A percentile compares a stretch with the other conserved stretches of the same genome.
phyloP scores from a whole-genome alignment of 2,797 vertebrate genomes.

The Triplophysa bombifrons region DNA sequence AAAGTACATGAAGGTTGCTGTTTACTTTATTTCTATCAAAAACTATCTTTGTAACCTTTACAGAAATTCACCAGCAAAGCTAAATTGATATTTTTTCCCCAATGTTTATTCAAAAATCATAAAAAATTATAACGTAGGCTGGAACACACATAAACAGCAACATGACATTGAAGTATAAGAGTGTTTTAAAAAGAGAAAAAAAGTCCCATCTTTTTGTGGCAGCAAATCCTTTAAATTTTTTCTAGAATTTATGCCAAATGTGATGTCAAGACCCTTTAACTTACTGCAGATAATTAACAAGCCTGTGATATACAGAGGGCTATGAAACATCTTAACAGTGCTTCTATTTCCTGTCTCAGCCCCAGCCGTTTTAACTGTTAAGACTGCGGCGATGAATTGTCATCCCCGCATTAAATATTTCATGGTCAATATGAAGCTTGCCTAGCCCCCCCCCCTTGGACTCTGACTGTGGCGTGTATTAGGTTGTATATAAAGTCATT shows the following conservation, averaged over 20 bases:
- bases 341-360: constrained; percentile 57
- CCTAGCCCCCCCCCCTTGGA: constrained; percentile 66
- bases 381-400: constrained; percentile 68
- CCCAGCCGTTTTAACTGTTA: constrained; percentile 27
- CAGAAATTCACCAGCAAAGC: constrained; percentile 27
- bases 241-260: constrained; percentile 58
- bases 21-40: background rate
- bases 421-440: constrained; percentile 74
- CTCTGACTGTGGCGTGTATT: constrained; percentile 64
- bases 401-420: constrained; percentile 76
- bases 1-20: background rate
- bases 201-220: constrained; percentile 32
- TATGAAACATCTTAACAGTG: constrained; percentile 66
- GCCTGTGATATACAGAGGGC: constrained; percentile 67
- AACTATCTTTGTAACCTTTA: background rate
- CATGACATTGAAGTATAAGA: background rate
- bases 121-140: constrained; percentile 19
- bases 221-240: constrained; percentile 63
- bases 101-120: constrained; percentile 35
- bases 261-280: constrained; percentile 70
- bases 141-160: constrained; percentile 38
- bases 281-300: constrained; percentile 72
- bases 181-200: background rate
- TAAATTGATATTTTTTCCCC: constrained; percentile 38
- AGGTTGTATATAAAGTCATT: constrained; percentile 73